phyloP scores from a whole-genome alignment of 23 tunicate genomes.

The Botrylloides violaceus region DNA sequence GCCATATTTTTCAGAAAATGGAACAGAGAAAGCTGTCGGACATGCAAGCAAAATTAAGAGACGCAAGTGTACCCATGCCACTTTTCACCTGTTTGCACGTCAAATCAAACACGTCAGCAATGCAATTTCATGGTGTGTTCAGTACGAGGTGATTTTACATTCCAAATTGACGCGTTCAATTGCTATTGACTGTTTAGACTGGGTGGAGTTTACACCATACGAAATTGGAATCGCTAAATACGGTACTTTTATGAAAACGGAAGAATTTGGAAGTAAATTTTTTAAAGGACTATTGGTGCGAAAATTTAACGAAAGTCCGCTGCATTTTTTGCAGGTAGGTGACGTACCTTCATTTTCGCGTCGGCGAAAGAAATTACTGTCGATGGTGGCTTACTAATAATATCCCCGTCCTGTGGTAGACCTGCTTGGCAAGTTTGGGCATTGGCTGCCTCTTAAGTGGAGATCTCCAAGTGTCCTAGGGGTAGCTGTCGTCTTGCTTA shows the following conservation, averaged over 20 bases:
- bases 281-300: constrained; percentile 61
- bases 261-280: constrained; percentile 62
- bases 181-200: constrained; percentile 34
- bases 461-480: too few relatives aligned
- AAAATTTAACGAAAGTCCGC: constrained; percentile 57
- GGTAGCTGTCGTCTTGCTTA: too few relatives aligned
- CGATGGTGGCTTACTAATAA: too few relatives aligned
- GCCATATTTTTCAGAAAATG: constrained; percentile 62
- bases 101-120: constrained; percentile 73
- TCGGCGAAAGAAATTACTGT: too few relatives aligned
- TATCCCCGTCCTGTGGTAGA: too few relatives aligned
- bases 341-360: too few relatives aligned
- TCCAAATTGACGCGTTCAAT: constrained; percentile 7
- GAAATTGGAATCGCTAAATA: constrained; percentile 88
- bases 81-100: constrained; percentile 87
- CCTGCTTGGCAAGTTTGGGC: too few relatives aligned
- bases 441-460: too few relatives aligned
- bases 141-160: constrained; percentile 11
- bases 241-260: constrained; percentile 70
- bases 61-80: constrained; percentile 69
- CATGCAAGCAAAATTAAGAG: constrained; percentile 47
- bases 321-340: constrained; percentile 89
- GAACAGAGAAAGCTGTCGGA: constrained; percentile 66
- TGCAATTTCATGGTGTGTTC: constrained; percentile 94
- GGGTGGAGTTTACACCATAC: constrained; percentile 79